Evolutionary conservation across 2,797 vertebrate genomes (phyloP), one percentile per base, ranked within the genome.

Genomic region (Eremophila alpestris): DNA sequence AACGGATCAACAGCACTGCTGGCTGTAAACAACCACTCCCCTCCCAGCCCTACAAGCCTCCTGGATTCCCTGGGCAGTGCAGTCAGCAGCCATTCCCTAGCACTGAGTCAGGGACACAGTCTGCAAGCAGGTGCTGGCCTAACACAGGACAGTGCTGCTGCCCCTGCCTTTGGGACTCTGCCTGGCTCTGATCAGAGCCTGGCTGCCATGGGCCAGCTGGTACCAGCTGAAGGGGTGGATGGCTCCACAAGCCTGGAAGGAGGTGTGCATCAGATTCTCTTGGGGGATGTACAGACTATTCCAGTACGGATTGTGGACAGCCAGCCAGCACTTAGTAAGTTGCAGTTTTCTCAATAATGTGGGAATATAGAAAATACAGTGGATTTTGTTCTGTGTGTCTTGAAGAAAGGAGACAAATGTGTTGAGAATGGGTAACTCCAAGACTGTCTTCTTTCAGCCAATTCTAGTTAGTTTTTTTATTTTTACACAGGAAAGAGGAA

Each of bases 311-410:
- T 97, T 90, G 95, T 98, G 96, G 97, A 97, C 68, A 94, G 87
- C 73, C 96, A 97, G 26, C 55, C 97, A 80, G 69, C 77, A 76
- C 93, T 97, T 77, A 96, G 98, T 98, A 97, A 98, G 98, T 97
- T 86, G 51, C 67, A 67, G 27, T 94, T 77, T 95, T 73, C 54
- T 87, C 38, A 41, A 3, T 45, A 83, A 69, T 59, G 52, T 7
- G 6, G 38, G 40, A 67, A 54, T 70, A 22, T 2, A 63, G 41
- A 89, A 81, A 76, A 73, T 58, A 43, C 0, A 3, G 12, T 54
- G 48, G 21, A n/a, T 74, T 89, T 85, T 75, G 22, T 89, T 89
- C 13, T 55, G 10, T 46, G 23, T 69, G 9, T 56, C 81, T 73
- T 80, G 38, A 71, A 70, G 29, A 71, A 68, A 69, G 29, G 27